Evolutionary conservation across 2,113 vertebrate species (phyloP).

Genomic region (Alligator mississippiensis): DNA sequence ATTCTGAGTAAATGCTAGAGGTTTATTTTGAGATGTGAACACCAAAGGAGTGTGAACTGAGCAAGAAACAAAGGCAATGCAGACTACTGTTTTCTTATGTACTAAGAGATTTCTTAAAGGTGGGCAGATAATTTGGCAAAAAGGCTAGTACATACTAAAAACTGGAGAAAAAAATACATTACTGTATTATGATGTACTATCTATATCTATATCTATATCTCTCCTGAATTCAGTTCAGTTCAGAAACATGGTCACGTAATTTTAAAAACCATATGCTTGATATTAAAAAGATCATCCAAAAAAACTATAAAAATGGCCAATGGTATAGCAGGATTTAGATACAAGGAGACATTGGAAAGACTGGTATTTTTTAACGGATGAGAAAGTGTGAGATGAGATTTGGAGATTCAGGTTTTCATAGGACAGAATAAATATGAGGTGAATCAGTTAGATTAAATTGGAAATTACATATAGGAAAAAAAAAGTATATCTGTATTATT

Average conservation of each 20-base stretch:
- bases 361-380: background rate
- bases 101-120: conserved; percentile 10
- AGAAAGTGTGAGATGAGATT: conserved; percentile 21
- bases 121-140: background rate
- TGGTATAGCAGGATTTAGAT: background rate
- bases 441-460: conserved; percentile 32
- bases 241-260: background rate
- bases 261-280: background rate
- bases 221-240: background rate
- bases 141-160: background rate
- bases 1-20: background rate
- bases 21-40: background rate
- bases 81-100: background rate
- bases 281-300: background rate
- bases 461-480: conserved; percentile 3
- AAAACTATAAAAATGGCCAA: background rate
- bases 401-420: background rate
- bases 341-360: background rate
- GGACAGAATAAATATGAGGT: background rate
- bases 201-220: too few relatives aligned
- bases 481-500: background rate
- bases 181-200: background rate
- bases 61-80: background rate
- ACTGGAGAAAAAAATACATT: background rate
- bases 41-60: background rate